Percentiles rank a stretch among this genome's conserved stretches.
Conservation (phyloP, 1,140 invertebrate genomes). For the Ceratitis capitata region DNA sequence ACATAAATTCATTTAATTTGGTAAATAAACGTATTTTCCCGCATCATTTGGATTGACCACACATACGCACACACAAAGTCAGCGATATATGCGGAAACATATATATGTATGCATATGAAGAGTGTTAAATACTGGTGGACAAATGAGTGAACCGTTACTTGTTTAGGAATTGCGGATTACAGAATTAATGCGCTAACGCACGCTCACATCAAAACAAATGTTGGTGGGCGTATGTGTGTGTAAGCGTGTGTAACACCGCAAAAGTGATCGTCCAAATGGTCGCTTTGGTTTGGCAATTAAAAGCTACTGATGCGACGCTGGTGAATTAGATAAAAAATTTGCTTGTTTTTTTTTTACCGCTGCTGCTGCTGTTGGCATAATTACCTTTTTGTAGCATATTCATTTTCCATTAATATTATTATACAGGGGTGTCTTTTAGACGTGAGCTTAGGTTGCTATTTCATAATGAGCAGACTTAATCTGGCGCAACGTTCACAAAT, state of each 20-base stretch:
- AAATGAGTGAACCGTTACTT: not conserved
- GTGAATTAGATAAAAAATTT: not conserved
- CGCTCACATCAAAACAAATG: no score
- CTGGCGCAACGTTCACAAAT: no score
- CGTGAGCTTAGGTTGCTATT: no score
- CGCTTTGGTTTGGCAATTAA: not conserved
- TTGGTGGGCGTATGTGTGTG: not conserved
- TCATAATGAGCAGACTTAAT: no score
- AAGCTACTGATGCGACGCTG: not conserved
- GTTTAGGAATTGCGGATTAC: no score
- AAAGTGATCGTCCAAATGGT: not conserved
- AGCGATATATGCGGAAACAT: no score
- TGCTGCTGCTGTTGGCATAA: not conserved
- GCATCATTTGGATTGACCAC: not conserved
- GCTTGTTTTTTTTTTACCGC: not conserved
- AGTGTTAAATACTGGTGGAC: not conserved
- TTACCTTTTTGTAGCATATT: not conserved
- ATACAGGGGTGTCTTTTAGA: not conserved
- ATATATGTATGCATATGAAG: not conserved
- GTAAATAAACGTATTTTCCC: not conserved
- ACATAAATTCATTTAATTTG: not conserved
- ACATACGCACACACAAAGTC: not conserved
- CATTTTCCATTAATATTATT: not conserved
- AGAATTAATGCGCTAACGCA: no score
- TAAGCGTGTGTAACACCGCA: not conserved